Evolutionary conservation across 2,797 vertebrate genomes (phyloP).

Genomic region (Salmo trutta): DNA sequence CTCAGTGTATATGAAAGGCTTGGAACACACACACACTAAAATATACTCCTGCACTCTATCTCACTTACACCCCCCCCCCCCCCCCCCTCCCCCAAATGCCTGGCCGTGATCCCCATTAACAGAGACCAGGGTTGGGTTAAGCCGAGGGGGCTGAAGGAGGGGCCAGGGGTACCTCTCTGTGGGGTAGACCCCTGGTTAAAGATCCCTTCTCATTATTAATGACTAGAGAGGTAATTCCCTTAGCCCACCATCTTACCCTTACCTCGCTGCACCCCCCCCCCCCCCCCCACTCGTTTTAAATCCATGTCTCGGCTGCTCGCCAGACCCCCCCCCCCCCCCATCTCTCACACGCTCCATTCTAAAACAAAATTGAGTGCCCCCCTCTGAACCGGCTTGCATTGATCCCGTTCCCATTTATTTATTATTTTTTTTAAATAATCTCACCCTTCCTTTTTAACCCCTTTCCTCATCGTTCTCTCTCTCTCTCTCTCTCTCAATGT

Average conservation of each 20-base stretch:
- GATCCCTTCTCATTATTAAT: slow-evolving; percentile 56
- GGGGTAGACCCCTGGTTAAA: slow-evolving; percentile 50
- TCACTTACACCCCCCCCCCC: slow-evolving; percentile 10
- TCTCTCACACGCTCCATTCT: slow-evolving; percentile 46
- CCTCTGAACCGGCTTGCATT: slow-evolving; percentile 59
- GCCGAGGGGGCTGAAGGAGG: slow-evolving; percentile 35
- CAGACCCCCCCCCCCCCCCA: slow-evolving; percentile 44
- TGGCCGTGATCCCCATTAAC: slow-evolving; percentile 66
- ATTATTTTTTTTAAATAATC: slow-evolving; percentile 61
- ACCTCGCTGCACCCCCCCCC: slow-evolving; percentile 55
- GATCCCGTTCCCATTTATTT: slow-evolving; percentile 66
- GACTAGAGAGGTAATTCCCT: slow-evolving; percentile 59
- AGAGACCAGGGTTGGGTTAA: slow-evolving; percentile 59
- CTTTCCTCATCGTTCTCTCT: neutral
- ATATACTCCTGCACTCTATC: slow-evolving; percentile 2
- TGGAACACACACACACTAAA: slow-evolving; percentile 8
- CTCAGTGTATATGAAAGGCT: too few relatives aligned
- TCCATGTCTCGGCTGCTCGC: slow-evolving; percentile 35
- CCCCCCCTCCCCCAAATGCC: slow-evolving; percentile 24
- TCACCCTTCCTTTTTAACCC: slow-evolving; percentile 8
- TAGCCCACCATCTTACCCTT: slow-evolving; percentile 54
- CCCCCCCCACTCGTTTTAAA: slow-evolving; percentile 58
- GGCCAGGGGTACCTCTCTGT: slow-evolving; percentile 26
- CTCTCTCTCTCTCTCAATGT: neutral
- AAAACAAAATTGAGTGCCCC: slow-evolving; percentile 67